Conservation (phyloP, 2,113 vertebrate genomes). For the Cinclus cinclus region DNA sequence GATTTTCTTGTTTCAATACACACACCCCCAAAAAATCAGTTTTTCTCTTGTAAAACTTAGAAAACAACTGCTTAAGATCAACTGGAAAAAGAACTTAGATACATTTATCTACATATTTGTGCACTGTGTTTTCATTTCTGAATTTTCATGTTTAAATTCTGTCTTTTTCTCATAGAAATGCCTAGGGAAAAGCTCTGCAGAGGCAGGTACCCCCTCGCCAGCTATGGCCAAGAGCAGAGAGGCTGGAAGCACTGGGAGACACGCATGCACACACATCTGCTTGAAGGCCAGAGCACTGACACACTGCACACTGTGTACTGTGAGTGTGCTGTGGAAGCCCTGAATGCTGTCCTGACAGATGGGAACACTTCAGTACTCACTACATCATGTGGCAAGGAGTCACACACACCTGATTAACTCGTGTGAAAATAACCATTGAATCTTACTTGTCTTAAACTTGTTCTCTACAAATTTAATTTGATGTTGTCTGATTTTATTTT, state of each 20-base stretch:
- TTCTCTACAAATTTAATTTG: not conserved
- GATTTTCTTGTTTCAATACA: not conserved
- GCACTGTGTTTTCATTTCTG: not conserved
- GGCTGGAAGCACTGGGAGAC: not conserved
- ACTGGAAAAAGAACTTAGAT: not conserved
- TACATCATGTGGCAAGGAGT: not conserved
- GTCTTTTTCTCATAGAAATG: not conserved
- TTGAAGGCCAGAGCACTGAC: not conserved
- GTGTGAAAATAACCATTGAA: not conserved
- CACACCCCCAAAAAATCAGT: not conserved
- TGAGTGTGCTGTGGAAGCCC: not conserved
- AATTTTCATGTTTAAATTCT: not conserved
- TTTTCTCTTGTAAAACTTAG: not conserved
- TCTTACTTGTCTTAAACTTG: not conserved
- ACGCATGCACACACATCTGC: accelerated
- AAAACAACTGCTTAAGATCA: not conserved
- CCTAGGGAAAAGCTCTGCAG: not conserved
- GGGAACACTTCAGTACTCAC: not conserved
- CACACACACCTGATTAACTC: not conserved
- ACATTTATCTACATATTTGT: not conserved
- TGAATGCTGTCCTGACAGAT: not conserved
- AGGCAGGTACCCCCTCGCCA: not conserved
- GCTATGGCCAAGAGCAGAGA: not conserved
- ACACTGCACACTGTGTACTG: not conserved
- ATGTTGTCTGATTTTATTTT: not conserved